These are phyloP conservation scores for Planiliza haematocheilus DNA, from an alignment of 2,113 vertebrate species.

Conservation along the genomic window DNA sequence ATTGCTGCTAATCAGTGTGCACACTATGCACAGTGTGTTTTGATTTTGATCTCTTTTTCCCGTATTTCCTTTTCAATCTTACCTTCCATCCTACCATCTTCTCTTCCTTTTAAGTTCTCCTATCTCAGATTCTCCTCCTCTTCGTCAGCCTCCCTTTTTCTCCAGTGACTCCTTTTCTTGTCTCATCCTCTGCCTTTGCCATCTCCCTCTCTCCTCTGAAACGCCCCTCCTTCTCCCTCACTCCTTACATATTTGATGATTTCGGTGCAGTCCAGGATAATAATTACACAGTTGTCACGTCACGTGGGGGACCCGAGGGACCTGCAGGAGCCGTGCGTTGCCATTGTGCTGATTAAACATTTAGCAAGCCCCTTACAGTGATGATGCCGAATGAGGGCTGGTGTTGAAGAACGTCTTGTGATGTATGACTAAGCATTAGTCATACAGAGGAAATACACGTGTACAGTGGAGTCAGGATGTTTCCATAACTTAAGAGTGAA, in stretches of 20 bases:
- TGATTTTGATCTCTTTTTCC: neutral
- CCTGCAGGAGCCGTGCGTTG: slow-evolving; percentile 41
- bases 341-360: slow-evolving; percentile 65
- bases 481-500: too few relatives aligned
- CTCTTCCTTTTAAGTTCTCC: too few relatives aligned
- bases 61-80: neutral
- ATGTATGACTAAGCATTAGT: slow-evolving; percentile 58
- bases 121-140: neutral
- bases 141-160: neutral
- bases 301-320: slow-evolving; percentile 43
- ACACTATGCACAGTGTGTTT: too few relatives aligned
- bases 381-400: slow-evolving; percentile 47
- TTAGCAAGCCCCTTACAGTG: slow-evolving; percentile 58
- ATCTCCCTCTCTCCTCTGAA: slow-evolving; percentile 15
- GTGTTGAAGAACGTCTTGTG: slow-evolving; percentile 31
- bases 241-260: slow-evolving; percentile 73
- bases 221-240: neutral
- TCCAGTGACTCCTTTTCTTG: slow-evolving; percentile 12
- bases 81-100: neutral
- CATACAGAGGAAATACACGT: slow-evolving; percentile 14
- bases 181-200: neutral
- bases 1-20: too few relatives aligned
- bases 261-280: slow-evolving; percentile 48
- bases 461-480: neutral
- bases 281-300: slow-evolving; percentile 61